Percentiles rank a stretch among this genome's conserved stretches.
Evolutionary conservation across 2,113 vertebrate species (phyloP).

Genomic region (Lanius collurio): DNA sequence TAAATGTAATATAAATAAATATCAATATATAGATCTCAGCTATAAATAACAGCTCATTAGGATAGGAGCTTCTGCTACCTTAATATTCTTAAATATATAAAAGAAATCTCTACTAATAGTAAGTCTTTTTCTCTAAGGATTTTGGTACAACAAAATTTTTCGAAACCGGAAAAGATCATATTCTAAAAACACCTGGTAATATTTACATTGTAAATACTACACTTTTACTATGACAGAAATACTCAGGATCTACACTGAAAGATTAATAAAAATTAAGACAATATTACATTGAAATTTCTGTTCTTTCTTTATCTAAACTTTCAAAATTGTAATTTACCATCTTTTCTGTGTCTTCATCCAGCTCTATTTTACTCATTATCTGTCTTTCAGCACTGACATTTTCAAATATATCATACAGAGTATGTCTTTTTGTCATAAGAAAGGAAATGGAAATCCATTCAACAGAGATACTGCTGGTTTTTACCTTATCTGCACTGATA

Average conservation of each 20-base stretch:
- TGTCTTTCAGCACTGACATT: not conserved
- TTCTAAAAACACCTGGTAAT: not conserved
- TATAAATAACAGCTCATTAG: not conserved
- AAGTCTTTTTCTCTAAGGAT: not conserved
- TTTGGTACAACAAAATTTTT: not conserved
- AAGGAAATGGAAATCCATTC: not conserved
- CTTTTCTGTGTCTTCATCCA: not conserved
- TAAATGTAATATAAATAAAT: not conserved
- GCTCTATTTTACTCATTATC: not conserved
- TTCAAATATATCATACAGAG: not conserved
- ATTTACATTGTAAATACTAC: not conserved
- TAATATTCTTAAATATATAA: not conserved
- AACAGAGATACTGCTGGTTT: not conserved
- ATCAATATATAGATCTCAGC: not conserved
- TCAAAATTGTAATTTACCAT: not conserved
- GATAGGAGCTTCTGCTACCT: not conserved
- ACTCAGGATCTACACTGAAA: not conserved
- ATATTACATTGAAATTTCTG: not conserved
- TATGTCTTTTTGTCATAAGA: not conserved
- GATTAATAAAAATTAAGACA: not conserved
- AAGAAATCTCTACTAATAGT: not conserved
- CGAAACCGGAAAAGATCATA: not conserved
- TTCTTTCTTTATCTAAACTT: not conserved
- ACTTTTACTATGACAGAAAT: not conserved
- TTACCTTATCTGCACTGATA: not conserved